Evolutionary conservation across 2,113 vertebrate genomes (phyloP).

Genomic region (Malurus cyaneus): DNA sequence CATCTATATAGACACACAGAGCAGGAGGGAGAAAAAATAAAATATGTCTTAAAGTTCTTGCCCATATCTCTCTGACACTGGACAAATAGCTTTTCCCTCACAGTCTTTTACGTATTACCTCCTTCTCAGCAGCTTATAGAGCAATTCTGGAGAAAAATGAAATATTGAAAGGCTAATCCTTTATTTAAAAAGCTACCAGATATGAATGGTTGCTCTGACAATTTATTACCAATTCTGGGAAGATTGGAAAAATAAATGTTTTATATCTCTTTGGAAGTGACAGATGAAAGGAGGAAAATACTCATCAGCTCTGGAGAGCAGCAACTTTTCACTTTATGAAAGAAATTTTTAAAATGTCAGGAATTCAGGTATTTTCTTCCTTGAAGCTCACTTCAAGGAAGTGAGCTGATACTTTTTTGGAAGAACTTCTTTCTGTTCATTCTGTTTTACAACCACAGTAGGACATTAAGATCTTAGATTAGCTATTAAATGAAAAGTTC

Average conservation of each 20-base stretch:
- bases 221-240: conserved; percentile 9
- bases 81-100: background rate
- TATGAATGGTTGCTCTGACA: background rate
- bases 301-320: background rate
- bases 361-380: background rate
- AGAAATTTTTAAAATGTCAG: background rate
- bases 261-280: background rate
- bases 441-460: background rate
- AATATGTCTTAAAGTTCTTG: background rate
- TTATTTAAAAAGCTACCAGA: conserved; percentile 38
- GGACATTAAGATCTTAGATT: background rate
- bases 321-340: background rate
- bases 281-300: conserved; percentile 27
- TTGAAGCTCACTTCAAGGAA: background rate
- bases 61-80: background rate
- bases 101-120: background rate
- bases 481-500: background rate
- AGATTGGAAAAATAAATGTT: conserved; percentile 31
- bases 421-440: background rate
- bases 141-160: background rate
- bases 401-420: background rate
- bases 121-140: background rate
- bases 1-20: background rate
- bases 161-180: conserved; percentile 27
- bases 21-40: background rate